These are phyloP conservation scores for Argya squamiceps DNA, from an alignment of 2,797 vertebrate species.

Conservation along the genomic window DNA sequence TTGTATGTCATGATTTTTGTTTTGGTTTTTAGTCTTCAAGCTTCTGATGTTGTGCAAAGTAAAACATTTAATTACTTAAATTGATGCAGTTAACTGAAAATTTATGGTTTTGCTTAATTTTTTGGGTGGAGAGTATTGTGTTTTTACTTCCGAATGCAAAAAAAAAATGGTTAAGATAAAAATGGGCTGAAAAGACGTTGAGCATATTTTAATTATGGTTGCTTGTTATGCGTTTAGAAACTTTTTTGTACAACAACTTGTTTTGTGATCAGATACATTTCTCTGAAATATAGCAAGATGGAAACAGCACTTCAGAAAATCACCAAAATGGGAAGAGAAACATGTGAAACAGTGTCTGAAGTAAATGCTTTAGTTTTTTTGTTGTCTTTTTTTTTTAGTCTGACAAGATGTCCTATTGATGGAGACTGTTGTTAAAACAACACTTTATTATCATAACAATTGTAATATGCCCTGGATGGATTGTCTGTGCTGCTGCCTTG, in stretches of 20 bases:
- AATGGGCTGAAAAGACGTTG: neutral
- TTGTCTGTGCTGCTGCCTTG: neutral
- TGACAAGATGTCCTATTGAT: neutral
- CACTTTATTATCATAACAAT: neutral
- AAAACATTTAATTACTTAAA: neutral
- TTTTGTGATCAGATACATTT: neutral
- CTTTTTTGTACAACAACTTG: neutral
- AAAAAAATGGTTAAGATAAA: neutral
- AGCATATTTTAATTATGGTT: neutral
- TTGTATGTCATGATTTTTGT: neutral
- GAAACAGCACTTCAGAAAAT: neutral
- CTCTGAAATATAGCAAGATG: neutral
- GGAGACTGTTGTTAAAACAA: neutral
- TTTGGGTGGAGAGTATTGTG: neutral
- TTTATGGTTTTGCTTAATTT: neutral
- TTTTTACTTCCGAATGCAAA: neutral
- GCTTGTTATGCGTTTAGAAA: neutral
- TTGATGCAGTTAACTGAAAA: neutral
- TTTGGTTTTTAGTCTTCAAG: neutral
- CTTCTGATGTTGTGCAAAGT: neutral
- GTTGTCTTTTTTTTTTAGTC: neutral
- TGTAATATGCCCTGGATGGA: neutral
- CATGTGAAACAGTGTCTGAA: neutral
- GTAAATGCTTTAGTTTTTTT: neutral
- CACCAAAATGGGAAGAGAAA: neutral